These are phyloP conservation scores for Nymphalis io DNA, from an alignment of 1,140 invertebrate genomes.

Conservation along the genomic window DNA sequence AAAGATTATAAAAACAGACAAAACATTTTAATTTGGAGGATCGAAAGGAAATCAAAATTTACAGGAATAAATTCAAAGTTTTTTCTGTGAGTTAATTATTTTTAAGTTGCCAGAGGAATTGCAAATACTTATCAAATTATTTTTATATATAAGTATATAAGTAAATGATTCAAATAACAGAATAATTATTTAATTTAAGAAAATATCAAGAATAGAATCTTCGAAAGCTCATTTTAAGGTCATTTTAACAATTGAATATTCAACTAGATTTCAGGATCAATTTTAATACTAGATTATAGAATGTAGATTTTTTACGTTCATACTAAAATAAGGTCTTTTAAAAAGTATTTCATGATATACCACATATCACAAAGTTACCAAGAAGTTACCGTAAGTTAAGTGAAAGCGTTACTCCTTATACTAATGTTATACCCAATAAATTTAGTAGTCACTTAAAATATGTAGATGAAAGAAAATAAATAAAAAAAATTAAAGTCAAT, in stretches of 20 bases:
- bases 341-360: conserved; percentile 25
- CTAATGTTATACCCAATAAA: conserved; percentile 74
- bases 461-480: conserved; percentile 60
- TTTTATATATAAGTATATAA: no score
- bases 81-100: no score
- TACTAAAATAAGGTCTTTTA: conserved; percentile 16
- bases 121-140: no score
- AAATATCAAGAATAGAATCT: background rate
- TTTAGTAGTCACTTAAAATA: conserved; percentile 71
- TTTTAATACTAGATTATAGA: background rate
- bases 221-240: background rate
- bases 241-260: background rate
- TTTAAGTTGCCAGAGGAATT: no score
- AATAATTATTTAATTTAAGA: no score
- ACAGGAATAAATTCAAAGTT: no score
- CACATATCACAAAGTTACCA: conserved; percentile 40
- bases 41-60: no score
- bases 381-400: conserved; percentile 31
- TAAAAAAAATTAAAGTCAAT: conserved; percentile 54
- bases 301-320: conserved; percentile 20
- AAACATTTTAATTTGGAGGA: no score
- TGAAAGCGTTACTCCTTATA: conserved; percentile 53
- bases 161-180: no score
- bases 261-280: background rate
- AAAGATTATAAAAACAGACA: background rate